A percentile compares a stretch with the other conserved stretches of the same genome.
Evolutionary conservation across 2,797 vertebrate species (phyloP).

Genomic region (Peromyscus nudipes): DNA sequence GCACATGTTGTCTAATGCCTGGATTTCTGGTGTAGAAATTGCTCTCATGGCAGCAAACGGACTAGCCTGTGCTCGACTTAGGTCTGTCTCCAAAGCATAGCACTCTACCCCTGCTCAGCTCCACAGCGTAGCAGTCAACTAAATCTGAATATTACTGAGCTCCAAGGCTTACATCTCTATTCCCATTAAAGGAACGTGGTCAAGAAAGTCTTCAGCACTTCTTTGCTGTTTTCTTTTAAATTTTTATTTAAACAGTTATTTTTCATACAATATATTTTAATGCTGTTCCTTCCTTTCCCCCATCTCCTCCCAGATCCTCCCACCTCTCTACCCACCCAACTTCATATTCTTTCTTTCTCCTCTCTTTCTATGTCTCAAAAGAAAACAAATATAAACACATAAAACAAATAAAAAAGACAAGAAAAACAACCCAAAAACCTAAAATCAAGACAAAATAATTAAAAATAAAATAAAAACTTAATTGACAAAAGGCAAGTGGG

Average conservation of each 20-base stretch:
- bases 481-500: conserved; percentile 57
- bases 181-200: conserved; percentile 76
- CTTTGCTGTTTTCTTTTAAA: conserved; percentile 43
- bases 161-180: conserved; percentile 76
- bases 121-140: conserved; percentile 47
- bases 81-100: conserved; percentile 64
- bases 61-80: conserved; percentile 33
- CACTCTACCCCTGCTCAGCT: conserved; percentile 54
- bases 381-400: neutral
- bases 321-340: too few species aligned
- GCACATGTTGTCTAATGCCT: neutral
- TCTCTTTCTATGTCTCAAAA: neutral
- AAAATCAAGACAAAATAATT: neutral
- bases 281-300: neutral
- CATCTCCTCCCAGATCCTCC: neutral
- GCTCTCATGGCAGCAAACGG: conserved; percentile 38
- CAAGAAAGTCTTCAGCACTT: conserved; percentile 72
- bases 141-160: conserved; percentile 76
- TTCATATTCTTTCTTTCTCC: neutral
- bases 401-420: neutral
- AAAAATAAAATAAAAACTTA: neutral
- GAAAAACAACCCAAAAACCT: neutral
- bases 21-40: conserved; percentile 30
- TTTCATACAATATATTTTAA: neutral
- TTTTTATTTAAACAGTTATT: neutral